Evolutionary conservation across 2,113 vertebrate species (phyloP).

Genomic region (Proteles cristata): DNA sequence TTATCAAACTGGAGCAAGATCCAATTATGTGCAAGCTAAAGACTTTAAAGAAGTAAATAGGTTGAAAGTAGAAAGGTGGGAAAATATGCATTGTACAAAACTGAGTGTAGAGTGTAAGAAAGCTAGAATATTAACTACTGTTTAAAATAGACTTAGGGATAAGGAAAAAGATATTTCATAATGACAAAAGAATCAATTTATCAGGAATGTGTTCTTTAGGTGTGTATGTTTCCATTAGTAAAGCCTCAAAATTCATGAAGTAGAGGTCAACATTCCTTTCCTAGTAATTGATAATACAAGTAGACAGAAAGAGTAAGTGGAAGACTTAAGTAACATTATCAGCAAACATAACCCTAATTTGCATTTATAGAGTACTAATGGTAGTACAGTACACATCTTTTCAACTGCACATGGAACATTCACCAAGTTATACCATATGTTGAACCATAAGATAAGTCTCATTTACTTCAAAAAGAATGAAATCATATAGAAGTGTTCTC

Average conservation of each 20-base stretch:
- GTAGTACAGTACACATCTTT: neutral
- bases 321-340: neutral
- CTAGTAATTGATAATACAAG: neutral
- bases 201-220: neutral
- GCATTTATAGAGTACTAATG: neutral
- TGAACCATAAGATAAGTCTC: neutral
- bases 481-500: neutral
- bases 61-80: neutral
- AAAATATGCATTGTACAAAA: neutral
- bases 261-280: neutral
- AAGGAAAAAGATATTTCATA: neutral
- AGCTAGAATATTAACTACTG: neutral
- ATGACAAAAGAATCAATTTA: neutral
- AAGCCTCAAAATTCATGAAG: neutral
- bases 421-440: neutral
- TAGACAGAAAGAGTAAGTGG: neutral
- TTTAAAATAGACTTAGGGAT: neutral
- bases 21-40: neutral
- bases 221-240: neutral
- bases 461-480: neutral
- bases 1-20: neutral
- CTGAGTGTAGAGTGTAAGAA: too few relatives aligned
- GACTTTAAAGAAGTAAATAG: neutral
- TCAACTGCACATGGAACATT: neutral
- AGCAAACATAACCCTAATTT: neutral